Evolutionary conservation across 2,888 invertebrate genomes (phyloP), one percentile per base, ranked within the genome.

Genomic region (Agriopis leucophaearia): DNA sequence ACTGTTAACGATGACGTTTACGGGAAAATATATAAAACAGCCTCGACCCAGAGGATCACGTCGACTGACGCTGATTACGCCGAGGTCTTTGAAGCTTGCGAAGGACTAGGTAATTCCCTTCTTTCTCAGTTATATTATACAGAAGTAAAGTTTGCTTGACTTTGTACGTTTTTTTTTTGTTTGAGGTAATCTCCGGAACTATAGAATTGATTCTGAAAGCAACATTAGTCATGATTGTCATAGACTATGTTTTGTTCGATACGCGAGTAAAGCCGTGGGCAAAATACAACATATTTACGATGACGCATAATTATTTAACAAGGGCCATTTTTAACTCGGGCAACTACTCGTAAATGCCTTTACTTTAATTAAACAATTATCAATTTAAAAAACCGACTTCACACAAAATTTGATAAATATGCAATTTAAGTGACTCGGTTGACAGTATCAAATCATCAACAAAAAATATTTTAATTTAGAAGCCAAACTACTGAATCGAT

Each of bases 1-100:
- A 89, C 85, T 36, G 93, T 94, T 73, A 93, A 94, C 71, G 91
- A 92, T 60, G 94, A 93, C 82, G 78, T 94, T 73, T 94, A 94
- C 74, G 92, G 93, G 67, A 91, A 86, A 81, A 91, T 94, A 74
- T 78, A 92, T 69, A 94, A 93, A 81, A 83, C 84, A 16, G 83
- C 68, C 13, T 84, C 70, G 76, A 81, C 10, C 81, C 82, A 64
- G 16, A 69, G 55, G 69, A 76, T 85, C 67, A 73, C 74, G 58
- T 82, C 85, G 70, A 82, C 86, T 59, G 83, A 88, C 68, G 83
- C 83, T 47, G 88, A 89, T 71, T 91, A 92, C 72, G 90, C 88
- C 54, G 90, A 94, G 69, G 89, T 92, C 4, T 92, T 84, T 72
- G 90, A 93, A 81, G 90, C 91, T 70, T 88, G 88, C 61, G 88